phyloP scores from a whole-genome alignment of 2,888 invertebrate genomes.

The Baccha elongata region DNA sequence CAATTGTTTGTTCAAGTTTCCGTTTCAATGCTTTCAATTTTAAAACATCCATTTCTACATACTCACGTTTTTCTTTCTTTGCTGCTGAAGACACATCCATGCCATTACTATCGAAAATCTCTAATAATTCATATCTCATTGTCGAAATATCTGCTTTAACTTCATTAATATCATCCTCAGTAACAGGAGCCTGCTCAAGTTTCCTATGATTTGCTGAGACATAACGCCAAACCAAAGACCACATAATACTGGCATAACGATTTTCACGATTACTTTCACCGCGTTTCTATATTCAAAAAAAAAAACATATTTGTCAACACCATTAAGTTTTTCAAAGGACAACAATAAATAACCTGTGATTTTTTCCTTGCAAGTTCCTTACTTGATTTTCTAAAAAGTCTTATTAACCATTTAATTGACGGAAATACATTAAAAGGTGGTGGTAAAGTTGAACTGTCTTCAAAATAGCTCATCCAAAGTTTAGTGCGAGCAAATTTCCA shows the following conservation, averaged over 20 bases:
- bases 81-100: slow-evolving; percentile 91
- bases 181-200: slow-evolving; percentile 92
- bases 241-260: slow-evolving; percentile 91
- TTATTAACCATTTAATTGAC: slow-evolving; percentile 90
- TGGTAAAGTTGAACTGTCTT: slow-evolving; percentile 94
- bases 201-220: slow-evolving; percentile 93
- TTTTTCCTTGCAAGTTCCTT: slow-evolving; percentile 82
- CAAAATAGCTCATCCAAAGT: slow-evolving; percentile 98
- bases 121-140: slow-evolving; percentile 94
- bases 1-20: too few relatives aligned
- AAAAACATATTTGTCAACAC: too few relatives aligned
- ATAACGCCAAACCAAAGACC: slow-evolving; percentile 95
- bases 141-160: slow-evolving; percentile 96
- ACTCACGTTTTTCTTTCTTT: slow-evolving; percentile 88
- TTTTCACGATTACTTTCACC: slow-evolving; percentile 87
- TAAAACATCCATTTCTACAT: not conserved
- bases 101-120: slow-evolving; percentile 93
- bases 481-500: slow-evolving; percentile 98
- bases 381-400: slow-evolving; percentile 85
- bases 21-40: not conserved
- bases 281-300: slow-evolving; percentile 77
- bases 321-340: too few relatives aligned
- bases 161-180: slow-evolving; percentile 97
- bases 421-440: slow-evolving; percentile 97
- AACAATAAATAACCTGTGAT: slow-evolving; percentile 79